phyloP scores from a whole-genome alignment of 2,113 vertebrate species.

The Atherinomorus stipes region DNA sequence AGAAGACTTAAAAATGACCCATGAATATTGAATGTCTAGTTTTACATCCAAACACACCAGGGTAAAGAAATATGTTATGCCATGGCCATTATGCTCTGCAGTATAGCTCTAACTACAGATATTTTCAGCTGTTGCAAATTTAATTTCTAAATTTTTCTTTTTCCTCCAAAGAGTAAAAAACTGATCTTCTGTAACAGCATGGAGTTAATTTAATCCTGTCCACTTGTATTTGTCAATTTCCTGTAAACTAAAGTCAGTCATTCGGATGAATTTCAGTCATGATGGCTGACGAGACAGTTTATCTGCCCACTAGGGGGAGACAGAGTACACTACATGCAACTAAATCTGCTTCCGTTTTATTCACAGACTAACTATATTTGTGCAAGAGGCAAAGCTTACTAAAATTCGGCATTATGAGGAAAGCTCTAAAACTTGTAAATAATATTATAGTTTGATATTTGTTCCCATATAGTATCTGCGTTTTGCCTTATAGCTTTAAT shows the following conservation, averaged over 20 bases:
- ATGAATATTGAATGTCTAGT: conserved; percentile 45
- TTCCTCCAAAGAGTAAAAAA: background rate
- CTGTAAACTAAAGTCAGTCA: background rate
- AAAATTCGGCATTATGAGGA: background rate
- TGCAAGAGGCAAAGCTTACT: background rate
- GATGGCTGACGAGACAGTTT: background rate
- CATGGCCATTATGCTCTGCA: background rate
- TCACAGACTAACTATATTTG: too few relatives aligned
- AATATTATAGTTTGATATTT: background rate
- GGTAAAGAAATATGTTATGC: background rate
- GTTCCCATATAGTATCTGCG: background rate
- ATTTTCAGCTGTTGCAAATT: conserved; percentile 1
- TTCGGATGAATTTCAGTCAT: background rate
- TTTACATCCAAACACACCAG: conserved; percentile 25
- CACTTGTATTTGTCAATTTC: background rate
- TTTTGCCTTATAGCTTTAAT: background rate
- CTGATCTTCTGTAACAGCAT: background rate
- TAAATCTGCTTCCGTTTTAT: background rate
- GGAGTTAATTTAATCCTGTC: background rate
- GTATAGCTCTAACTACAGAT: background rate
- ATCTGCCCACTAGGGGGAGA: conserved; percentile 76
- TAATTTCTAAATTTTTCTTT: background rate
- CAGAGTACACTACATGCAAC: conserved; percentile 75
- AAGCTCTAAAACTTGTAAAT: background rate
- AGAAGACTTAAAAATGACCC: conserved; percentile 36